Base-by-base conservation (phyloP, 2,797 vertebrate species). In the Hippocampus kuda region DNA sequence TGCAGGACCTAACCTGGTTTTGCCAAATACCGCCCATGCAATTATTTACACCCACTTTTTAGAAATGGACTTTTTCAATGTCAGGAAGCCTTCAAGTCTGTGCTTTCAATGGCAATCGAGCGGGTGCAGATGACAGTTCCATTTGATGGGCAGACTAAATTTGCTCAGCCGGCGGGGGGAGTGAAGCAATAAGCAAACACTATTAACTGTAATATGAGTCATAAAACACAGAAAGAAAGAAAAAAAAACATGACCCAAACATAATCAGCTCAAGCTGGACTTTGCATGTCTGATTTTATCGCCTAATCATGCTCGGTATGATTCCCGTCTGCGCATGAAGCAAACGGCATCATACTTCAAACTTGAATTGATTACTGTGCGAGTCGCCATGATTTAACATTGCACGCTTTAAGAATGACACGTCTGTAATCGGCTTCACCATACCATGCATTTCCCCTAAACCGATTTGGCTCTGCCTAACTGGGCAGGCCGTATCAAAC, bases 351-450 rank as follows among this genome's bases (percentile, higher is more conserved):
- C 10, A 22, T 72, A 75, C 72, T 74, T 75, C 69, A 54, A 38
- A 71, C 64, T 69, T 75, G 62, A 79, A 79, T 72, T 70, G 71
- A 64, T 63, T 42, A 42, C 70, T 63, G 16, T 41, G 61, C 74
- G 67, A 75, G 56, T 77, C 44, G 72, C 68, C 30, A 57, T 74
- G 71, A 83, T 85, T 79, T 80, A 82, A 79, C 78, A 72, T 62
- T 70, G 9, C 66, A 42, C 2, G 41, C 62, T 64, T 70, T 57
- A 77, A 70, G 65, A 78, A 80, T 81, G 76, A 74, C 65, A 57
- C 70, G 59, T 74, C 67, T 77, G 74, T 83, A 76, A 83, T 85
- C 73, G 76, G 65, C 73, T 73, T 80, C 80, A 76, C 80, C 75
- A 77, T 78, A 86, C 77, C 73, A 22, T 67, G 65, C 65, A 75